Base-by-base conservation (phyloP, 2,113 vertebrate genomes). In the Zosterops lateralis region DNA sequence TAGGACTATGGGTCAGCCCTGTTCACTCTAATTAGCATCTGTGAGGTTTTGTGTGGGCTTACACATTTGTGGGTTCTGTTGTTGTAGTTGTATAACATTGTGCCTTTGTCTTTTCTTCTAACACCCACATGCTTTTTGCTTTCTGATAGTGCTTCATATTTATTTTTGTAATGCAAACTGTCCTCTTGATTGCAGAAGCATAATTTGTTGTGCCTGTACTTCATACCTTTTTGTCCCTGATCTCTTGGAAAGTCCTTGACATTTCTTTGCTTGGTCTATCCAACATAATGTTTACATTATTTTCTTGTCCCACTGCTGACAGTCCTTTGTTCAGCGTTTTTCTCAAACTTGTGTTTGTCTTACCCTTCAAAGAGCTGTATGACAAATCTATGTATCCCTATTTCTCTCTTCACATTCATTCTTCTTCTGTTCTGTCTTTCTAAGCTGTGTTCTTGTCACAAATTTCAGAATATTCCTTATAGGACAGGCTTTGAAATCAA, bases 1-100 rank as follows among this genome's bases (percentile, higher is more conserved):
- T 28, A 54, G 62, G 71, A 70, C 89, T 62, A 1, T 78, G 81
- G 91, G 89, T 97, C 93, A 95, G 60, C 42, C 56, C 64, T 76
- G 67, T 56, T 91, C 54, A 47, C 40, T 80, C 54, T 87, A 90
- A 85, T 90, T 89, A 66, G 68, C 38, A 82, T 94, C 74, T 5
- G 2, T 68, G 29, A 83, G 73, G 40, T 47, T 87, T 92, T 93
- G 50, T 79, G 89, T 72, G 54, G 84, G 84, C 72, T 85, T 61
- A 1, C 0, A 7, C 2, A 5, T 91, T 70, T 61, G 47, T 82
- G 40, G 4, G 12, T 65, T 86, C 87, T 68, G 14, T 89, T 68
- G 14, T 42, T 61, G 75, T 64, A 65, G 89, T 58, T 93, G 58
- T 62, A 1, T 67, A 87, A 89, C 61, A 28, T 75, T 48, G 57